Evolutionary conservation across 35 echinoderm and acorn worm species (phyloP).

Genomic region (Apostichopus californicus): DNA sequence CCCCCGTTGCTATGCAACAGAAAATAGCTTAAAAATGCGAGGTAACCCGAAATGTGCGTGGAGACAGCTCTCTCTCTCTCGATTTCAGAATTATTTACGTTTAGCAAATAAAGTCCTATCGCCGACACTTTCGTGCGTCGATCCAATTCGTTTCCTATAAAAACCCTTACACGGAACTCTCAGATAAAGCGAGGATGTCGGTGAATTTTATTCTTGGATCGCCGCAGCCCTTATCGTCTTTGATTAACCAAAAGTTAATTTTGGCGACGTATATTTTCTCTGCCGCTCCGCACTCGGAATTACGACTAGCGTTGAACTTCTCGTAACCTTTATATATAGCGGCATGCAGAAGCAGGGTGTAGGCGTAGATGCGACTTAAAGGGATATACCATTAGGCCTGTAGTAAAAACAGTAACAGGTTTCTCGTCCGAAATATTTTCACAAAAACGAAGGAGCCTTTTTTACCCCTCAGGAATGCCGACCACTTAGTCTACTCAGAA

Average conservation of each 20-base stretch:
- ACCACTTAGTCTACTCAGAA: too few species aligned
- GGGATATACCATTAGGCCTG: too few species aligned
- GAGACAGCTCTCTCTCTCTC: background rate
- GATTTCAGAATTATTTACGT: too few species aligned
- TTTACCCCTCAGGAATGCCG: too few species aligned
- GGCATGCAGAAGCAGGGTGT: too few species aligned
- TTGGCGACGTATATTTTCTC: background rate
- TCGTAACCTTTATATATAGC: background rate
- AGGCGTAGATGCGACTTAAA: too few species aligned
- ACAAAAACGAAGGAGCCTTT: too few species aligned
- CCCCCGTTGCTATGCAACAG: constrained; percentile 13
- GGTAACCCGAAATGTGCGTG: background rate
- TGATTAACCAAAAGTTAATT: constrained; percentile 10
- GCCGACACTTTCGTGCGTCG: background rate
- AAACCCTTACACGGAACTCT: background rate
- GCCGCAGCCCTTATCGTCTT: background rate
- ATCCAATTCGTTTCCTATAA: background rate
- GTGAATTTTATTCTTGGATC: background rate
- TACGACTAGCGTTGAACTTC: background rate
- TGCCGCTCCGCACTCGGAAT: background rate
- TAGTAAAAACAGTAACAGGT: too few species aligned
- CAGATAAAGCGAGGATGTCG: background rate
- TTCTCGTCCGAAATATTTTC: too few species aligned
- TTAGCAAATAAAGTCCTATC: background rate
- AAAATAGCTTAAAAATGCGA: background rate